Conservation (phyloP, 2,888 invertebrate species). For the Helleia helle region DNA sequence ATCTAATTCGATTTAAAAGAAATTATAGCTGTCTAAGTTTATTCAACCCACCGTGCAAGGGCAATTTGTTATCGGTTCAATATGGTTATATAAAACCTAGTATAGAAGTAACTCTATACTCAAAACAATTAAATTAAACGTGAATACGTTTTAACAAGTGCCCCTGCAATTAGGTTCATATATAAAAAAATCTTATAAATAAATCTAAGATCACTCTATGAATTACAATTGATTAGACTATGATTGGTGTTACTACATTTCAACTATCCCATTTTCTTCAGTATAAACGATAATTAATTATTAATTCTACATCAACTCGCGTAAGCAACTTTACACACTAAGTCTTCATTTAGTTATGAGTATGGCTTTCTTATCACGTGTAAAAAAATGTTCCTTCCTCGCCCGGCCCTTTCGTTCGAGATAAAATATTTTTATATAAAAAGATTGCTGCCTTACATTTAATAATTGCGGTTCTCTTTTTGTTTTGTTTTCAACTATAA, state of each 20-base stretch:
- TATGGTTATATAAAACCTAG: constrained; percentile 3
- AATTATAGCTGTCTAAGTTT: constrained; percentile 57
- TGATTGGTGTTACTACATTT: constrained; percentile 68
- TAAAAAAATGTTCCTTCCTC: constrained; percentile 22
- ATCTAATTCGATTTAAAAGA: constrained; percentile 55
- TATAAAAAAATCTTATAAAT: constrained; percentile 57
- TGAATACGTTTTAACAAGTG: constrained; percentile 11
- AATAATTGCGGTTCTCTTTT: background rate
- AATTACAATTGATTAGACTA: constrained; percentile 64
- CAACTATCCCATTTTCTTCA: constrained; percentile 40
- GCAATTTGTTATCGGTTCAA: constrained; percentile 15
- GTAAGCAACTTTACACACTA: constrained; percentile 43
- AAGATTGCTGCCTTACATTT: background rate
- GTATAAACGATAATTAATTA: constrained; percentile 31
- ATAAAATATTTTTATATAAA: constrained; percentile 1
- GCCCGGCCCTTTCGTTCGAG: constrained; percentile 11
- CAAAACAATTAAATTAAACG: constrained; percentile 6
- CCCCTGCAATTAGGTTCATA: constrained; percentile 42
- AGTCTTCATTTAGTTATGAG: constrained; percentile 31
- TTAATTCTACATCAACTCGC: constrained; percentile 35
- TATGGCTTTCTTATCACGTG: constrained; percentile 43
- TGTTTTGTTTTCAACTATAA: background rate
- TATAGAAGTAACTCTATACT: constrained; percentile 10
- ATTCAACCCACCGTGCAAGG: constrained; percentile 37
- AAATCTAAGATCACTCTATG: constrained; percentile 68